A percentile compares a stretch with the other conserved stretches of the same genome.
phyloP scores from a whole-genome alignment of 2,797 vertebrate species.

The Characodon lateralis region DNA sequence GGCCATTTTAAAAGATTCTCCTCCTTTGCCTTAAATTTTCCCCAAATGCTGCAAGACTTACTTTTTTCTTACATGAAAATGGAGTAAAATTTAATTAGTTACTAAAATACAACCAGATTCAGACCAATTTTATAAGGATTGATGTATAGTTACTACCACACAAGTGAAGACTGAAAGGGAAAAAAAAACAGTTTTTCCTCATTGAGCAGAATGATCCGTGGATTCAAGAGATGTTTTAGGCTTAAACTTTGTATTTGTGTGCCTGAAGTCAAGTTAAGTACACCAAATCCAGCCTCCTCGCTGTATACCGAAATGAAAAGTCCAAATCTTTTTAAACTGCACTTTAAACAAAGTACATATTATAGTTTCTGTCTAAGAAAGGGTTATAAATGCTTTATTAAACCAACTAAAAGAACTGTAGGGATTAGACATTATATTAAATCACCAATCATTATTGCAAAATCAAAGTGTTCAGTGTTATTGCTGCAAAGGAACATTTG shows the following conservation, averaged over 20 bases:
- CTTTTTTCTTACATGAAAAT: slow-evolving; percentile 1
- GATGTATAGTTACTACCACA: slow-evolving; percentile 4
- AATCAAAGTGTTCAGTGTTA: too few relatives aligned
- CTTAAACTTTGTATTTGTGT: background rate
- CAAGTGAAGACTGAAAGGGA: background rate
- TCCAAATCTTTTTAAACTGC: too few relatives aligned
- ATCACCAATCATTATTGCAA: too few relatives aligned
- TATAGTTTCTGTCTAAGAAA: too few relatives aligned
- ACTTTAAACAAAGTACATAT: too few relatives aligned
- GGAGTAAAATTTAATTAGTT: slow-evolving; percentile 6
- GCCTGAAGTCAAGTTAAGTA: too few relatives aligned
- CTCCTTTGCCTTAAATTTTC: slow-evolving; percentile 6
- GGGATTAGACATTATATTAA: too few relatives aligned
- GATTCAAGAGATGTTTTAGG: background rate
- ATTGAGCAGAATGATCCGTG: background rate
- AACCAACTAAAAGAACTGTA: too few relatives aligned
- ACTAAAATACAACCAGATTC: background rate
- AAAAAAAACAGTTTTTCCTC: slow-evolving; percentile 11
- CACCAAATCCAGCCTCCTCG: too few relatives aligned
- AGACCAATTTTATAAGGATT: slow-evolving; percentile 18
- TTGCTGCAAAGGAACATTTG: background rate
- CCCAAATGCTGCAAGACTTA: slow-evolving; percentile 6
- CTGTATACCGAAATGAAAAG: too few relatives aligned
- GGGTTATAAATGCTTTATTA: too few relatives aligned
- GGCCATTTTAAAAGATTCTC: slow-evolving; percentile 10